A percentile compares a stretch with the other conserved stretches of the same genome.
Conservation (phyloP, 2,797 vertebrate species). For the Pteropus rufus region DNA sequence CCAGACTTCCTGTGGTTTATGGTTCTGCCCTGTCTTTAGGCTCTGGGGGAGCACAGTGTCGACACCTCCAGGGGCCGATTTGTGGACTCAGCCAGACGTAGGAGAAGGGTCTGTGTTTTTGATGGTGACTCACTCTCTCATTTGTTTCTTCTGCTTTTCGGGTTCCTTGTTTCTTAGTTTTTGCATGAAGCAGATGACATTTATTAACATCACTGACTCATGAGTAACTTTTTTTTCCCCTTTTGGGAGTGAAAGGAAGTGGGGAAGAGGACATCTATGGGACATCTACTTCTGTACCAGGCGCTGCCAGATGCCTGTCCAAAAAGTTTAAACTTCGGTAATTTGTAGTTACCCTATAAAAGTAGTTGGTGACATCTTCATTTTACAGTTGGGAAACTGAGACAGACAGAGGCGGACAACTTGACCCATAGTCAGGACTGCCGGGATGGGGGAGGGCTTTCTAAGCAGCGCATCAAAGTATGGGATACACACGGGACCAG, state of each 20-base stretch:
- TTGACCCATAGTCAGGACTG: background rate
- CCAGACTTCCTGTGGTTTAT: background rate
- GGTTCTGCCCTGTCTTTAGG: background rate
- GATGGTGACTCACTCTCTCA: background rate
- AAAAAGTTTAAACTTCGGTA: background rate
- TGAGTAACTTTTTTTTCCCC: background rate
- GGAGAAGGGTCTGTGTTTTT: background rate
- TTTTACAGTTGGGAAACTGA: background rate
- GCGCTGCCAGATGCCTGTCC: background rate
- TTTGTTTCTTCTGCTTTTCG: background rate
- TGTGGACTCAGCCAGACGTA: background rate
- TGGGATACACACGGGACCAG: fast-evolving
- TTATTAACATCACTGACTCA: background rate
- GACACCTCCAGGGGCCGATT: background rate
- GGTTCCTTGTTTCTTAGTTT: background rate
- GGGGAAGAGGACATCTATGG: background rate
- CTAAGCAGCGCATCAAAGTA: background rate
- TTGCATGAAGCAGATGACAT: background rate
- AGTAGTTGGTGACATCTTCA: background rate
- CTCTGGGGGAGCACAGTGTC: background rate
- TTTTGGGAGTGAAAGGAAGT: background rate
- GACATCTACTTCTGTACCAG: background rate
- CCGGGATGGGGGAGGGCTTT: background rate
- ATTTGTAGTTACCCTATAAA: background rate
- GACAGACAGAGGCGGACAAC: background rate